Conservation (phyloP, 2,113 vertebrate species). For the Hymenochirus boettgeri region DNA sequence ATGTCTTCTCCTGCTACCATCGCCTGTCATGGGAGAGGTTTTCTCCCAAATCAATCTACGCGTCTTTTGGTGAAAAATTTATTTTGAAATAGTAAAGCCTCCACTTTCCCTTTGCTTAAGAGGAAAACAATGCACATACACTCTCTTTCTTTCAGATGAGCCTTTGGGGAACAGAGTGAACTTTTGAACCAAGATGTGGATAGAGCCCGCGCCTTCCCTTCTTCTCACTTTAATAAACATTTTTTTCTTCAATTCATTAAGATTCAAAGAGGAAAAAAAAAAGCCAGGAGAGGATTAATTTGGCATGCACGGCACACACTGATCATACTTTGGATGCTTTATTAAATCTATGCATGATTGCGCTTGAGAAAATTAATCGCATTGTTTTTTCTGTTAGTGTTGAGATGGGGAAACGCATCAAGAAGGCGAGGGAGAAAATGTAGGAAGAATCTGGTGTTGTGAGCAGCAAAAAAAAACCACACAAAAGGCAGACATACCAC, state of each 20-base stretch:
- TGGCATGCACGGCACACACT: slow-evolving; percentile 74
- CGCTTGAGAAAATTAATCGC: slow-evolving; percentile 77
- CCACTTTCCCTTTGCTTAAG: slow-evolving; percentile 17
- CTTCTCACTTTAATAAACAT: slow-evolving; percentile 88
- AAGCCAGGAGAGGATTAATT: slow-evolving; percentile 76
- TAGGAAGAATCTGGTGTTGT: too few relatives aligned
- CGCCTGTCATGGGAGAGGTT: too few relatives aligned
- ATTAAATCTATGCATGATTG: slow-evolving; percentile 87
- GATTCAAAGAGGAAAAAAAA: slow-evolving; percentile 82
- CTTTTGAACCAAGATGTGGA: slow-evolving; percentile 95
- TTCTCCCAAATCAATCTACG: too few relatives aligned
- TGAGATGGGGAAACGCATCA: slow-evolving; percentile 57
- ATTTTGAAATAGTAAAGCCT: too few relatives aligned
- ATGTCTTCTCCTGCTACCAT: too few relatives aligned
- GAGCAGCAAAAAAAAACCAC: slow-evolving; percentile 30
- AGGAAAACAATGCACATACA: slow-evolving; percentile 28
- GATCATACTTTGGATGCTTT: slow-evolving; percentile 82
- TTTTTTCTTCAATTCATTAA: slow-evolving; percentile 81
- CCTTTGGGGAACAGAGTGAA: slow-evolving; percentile 91
- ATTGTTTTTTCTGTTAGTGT: slow-evolving; percentile 69
- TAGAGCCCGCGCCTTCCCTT: slow-evolving; percentile 78
- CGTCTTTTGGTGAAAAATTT: too few relatives aligned
- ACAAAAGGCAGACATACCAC: slow-evolving; percentile 41
- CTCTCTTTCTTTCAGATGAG: slow-evolving; percentile 60
- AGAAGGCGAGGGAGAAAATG: slow-evolving; percentile 56